phyloP scores from a whole-genome alignment of 2,888 invertebrate genomes.

The Serrognathus titanus region DNA sequence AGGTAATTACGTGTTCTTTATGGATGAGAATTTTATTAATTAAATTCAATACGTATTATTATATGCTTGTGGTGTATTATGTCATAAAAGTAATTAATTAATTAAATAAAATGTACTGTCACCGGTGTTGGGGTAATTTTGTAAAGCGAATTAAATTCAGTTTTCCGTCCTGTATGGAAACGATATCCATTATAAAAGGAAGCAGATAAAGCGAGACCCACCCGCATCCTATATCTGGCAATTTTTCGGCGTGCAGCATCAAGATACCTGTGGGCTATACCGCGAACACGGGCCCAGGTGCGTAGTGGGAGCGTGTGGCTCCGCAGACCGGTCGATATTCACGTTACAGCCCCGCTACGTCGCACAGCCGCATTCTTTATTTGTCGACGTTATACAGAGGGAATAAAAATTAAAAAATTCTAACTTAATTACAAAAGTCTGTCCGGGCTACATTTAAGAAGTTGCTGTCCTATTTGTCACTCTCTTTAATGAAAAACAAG shows the following conservation, averaged over 20 bases:
- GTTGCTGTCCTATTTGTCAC: slow-evolving; percentile 16
- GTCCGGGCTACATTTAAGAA: slow-evolving; percentile 11
- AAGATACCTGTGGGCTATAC: slow-evolving; percentile 12
- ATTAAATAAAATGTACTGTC: background rate
- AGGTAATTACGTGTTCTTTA: no score
- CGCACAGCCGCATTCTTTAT: slow-evolving; percentile 13
- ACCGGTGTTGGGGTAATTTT: background rate
- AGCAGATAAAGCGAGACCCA: background rate
- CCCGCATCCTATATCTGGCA: background rate
- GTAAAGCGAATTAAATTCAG: no score
- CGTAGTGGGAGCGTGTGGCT: slow-evolving; percentile 18
- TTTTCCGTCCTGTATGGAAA: background rate
- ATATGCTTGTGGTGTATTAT: no score
- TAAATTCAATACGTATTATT: no score
- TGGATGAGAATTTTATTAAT: no score
- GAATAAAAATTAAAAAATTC: slow-evolving; percentile 15
- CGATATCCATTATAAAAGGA: background rate
- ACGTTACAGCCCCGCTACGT: slow-evolving; percentile 13
- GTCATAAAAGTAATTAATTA: background rate
- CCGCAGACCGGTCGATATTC: slow-evolving; percentile 24
- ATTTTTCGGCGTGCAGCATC: slow-evolving; percentile 2
- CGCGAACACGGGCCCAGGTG: slow-evolving; percentile 22
- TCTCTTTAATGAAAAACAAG: slow-evolving; percentile 10
- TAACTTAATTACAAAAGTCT: slow-evolving; percentile 19
- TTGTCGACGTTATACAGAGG: slow-evolving; percentile 5